Base-by-base conservation (phyloP, 2,888 invertebrate genomes). In the Cryptus viduatorius region DNA sequence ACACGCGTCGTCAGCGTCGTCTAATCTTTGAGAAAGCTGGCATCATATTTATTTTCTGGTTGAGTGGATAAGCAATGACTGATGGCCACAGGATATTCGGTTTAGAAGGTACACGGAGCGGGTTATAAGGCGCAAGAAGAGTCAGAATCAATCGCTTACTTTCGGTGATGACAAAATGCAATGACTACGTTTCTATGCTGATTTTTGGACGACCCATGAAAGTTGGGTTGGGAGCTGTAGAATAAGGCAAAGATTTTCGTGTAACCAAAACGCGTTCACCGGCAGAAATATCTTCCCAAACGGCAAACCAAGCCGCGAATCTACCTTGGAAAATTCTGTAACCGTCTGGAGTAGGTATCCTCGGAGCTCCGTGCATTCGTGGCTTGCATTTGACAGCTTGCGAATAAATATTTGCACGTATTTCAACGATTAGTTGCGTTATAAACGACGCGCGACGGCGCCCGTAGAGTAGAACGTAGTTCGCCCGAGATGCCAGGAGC, bases 331-430 rank as follows among this genome's bases (percentile, higher is more conserved):
- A 72, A 67, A 73, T 75, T 24, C 42, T 14, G 53, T 37, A 76
- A 48, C 59, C 44, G 53, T 64, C 19, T 8, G 12, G 59, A 24
- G 59, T 14, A 68, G 69, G 68, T 48, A 44, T 46, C 59, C 37
- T 48, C 50, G 69, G 86, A 82, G 83, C 82, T 69, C 72, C 44
- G 42, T 64, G 78, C 79, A 85, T 85, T 79, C 86, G 86, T 86
- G 65, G 86, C 84, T 87, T 90, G 90, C 88, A 78, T 80, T 73
- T 91, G 90, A 91, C 90, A 91, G 90, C 81, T 88, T 83, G 83
- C 86, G 88, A 88, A 91, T 90, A 91, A 90, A 91, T 90, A 91
- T 91, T 91, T 90, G 90, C 88, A 69, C 89, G 88, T 89, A 90
- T 91, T 90, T 90, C 88, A 90, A 88, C 88, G 91, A 91, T 90